Evolutionary conservation across 2,113 vertebrate species (phyloP).

Genomic region (Saguinus midas): DNA sequence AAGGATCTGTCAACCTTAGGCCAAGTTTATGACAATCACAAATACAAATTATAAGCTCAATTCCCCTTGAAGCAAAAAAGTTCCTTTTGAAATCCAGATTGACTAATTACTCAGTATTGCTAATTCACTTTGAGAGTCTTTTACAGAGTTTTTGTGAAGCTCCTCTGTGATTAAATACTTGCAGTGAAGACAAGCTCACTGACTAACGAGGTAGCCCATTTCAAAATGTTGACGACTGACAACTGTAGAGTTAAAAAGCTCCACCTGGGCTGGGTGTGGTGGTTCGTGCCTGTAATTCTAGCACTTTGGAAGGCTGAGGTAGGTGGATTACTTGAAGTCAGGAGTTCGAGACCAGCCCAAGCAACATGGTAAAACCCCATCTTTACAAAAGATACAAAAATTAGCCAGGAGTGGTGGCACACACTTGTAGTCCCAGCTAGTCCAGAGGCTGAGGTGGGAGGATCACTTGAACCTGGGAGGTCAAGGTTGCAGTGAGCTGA

Average conservation of each 20-base stretch:
- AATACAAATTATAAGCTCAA: conserved; percentile 10
- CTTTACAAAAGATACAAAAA: no score
- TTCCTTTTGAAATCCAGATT: conserved; percentile 16
- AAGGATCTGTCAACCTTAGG: background rate
- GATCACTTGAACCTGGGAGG: no score
- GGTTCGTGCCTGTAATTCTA: no score
- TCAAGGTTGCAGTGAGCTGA: no score
- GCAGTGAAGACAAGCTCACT: background rate
- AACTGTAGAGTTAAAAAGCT: background rate
- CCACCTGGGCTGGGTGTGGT: background rate
- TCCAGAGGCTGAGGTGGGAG: no score
- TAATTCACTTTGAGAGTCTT: background rate
- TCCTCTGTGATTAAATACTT: background rate
- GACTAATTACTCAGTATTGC: background rate
- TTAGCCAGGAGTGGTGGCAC: no score
- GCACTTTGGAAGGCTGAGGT: no score
- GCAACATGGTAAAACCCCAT: no score
- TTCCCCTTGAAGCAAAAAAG: background rate
- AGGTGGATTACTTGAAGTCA: no score
- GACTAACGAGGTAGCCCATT: background rate
- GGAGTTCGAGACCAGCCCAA: no score
- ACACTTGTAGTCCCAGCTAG: no score
- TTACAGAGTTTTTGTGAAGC: background rate
- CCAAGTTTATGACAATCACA: background rate
- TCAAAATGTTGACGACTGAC: background rate